Conservation (phyloP, 2,888 invertebrate species). For the Dolichomitus sp. region DNA sequence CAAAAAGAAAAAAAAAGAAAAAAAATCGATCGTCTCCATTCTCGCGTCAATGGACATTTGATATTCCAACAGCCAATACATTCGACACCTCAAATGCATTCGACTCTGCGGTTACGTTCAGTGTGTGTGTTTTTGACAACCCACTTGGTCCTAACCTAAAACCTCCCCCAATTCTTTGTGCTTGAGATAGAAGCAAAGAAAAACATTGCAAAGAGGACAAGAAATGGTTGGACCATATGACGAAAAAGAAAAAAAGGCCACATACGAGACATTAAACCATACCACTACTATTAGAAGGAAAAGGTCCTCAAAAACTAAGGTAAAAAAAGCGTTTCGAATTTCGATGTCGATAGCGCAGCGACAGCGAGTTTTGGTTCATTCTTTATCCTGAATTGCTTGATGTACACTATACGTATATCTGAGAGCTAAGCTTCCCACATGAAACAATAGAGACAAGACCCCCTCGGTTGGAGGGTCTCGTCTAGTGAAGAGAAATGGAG, state of each 20-base stretch:
- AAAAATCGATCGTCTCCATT: conserved; percentile 47
- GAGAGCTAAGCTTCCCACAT: conserved; percentile 74
- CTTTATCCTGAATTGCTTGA: conserved; percentile 32
- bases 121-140: conserved; percentile 30
- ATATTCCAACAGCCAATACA: conserved; percentile 58
- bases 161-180: conserved; percentile 36
- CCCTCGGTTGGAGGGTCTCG: conserved; percentile 44
- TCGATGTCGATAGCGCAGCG: conserved; percentile 52
- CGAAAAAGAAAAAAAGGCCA: conserved; percentile 23
- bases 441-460: conserved; percentile 81
- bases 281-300: background rate
- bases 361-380: conserved; percentile 31
- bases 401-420: background rate
- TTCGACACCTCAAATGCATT: conserved; percentile 34
- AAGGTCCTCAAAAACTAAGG: conserved; percentile 11
- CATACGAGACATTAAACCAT: conserved; percentile 16
- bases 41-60: conserved; percentile 69
- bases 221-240: conserved; percentile 17
- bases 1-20: conserved; percentile 2
- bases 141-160: conserved; percentile 41
- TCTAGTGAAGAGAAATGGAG: conserved; percentile 24
- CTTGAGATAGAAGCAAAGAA: conserved; percentile 17
- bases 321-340: conserved; percentile 57
- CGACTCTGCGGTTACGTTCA: conserved; percentile 39
- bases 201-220: conserved; percentile 24